Evolutionary conservation across 2,888 invertebrate species (phyloP).

Genomic region (Tachina lurida): DNA sequence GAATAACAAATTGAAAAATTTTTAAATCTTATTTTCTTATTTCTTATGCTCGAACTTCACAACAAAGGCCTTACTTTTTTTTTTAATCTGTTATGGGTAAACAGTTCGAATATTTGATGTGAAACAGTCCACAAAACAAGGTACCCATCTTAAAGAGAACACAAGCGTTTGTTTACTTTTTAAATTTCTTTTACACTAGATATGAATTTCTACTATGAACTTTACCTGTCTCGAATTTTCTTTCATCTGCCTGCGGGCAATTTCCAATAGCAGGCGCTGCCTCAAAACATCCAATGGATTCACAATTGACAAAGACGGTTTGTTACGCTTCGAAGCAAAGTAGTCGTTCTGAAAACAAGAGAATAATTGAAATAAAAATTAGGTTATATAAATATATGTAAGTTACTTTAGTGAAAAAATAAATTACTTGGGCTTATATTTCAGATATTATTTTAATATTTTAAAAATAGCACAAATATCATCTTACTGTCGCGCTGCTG

Average conservation of each 20-base stretch:
- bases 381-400: conserved; percentile 12
- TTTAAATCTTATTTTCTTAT: too few relatives aligned
- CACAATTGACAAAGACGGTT: conserved; percentile 91
- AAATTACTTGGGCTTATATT: neutral
- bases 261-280: conserved; percentile 90
- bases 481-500: too few relatives aligned
- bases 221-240: conserved; percentile 88
- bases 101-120: too few relatives aligned
- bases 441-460: too few relatives aligned
- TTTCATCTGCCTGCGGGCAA: conserved; percentile 91
- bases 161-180: neutral
- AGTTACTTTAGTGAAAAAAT: neutral
- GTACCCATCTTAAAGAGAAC: neutral
- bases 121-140: neutral
- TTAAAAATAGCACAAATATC: too few relatives aligned
- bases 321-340: conserved; percentile 85
- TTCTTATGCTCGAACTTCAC: too few relatives aligned
- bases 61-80: too few relatives aligned
- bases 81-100: too few relatives aligned
- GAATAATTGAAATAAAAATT: conserved; percentile 39
- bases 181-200: neutral
- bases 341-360: conserved; percentile 80
- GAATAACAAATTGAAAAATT: too few relatives aligned
- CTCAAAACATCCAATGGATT: conserved; percentile 94
- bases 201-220: conserved; percentile 42